Conservation (phyloP, 2,113 vertebrate genomes). For the Aegotheles bennettii region DNA sequence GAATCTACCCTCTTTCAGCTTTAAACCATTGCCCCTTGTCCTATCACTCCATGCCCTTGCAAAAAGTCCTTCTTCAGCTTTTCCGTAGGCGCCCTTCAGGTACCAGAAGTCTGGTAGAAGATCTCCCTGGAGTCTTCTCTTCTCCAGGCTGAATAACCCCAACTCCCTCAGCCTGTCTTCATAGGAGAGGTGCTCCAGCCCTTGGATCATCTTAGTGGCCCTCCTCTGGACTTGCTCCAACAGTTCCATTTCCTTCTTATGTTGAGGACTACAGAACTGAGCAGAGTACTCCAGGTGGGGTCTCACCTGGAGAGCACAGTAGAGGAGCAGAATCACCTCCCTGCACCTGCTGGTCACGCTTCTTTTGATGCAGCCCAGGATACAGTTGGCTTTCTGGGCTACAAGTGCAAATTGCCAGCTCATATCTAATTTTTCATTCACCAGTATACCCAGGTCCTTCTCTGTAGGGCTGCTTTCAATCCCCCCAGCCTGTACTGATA, state of each 20-base stretch:
- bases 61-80: background rate
- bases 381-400: too few relatives aligned
- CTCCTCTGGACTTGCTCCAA: background rate
- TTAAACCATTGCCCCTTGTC: background rate
- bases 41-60: background rate
- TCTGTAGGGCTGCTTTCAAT: background rate
- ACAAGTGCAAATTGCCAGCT: background rate
- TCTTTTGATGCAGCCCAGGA: background rate
- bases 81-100: background rate
- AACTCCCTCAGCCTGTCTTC: background rate
- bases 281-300: rapidly evolving
- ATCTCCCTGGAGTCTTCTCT: background rate
- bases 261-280: background rate
- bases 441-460: background rate
- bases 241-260: background rate
- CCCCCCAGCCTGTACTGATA: background rate
- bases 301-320: background rate
- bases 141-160: background rate
- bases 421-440: background rate
- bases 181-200: background rate
- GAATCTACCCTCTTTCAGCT: background rate
- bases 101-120: background rate
- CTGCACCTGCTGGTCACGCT: rapidly evolving
- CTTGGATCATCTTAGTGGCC: background rate
- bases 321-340: background rate